A percentile compares a stretch with the other conserved stretches of the same genome.
Conservation (phyloP, 2,888 invertebrate species). For the Aplocera efformata region DNA sequence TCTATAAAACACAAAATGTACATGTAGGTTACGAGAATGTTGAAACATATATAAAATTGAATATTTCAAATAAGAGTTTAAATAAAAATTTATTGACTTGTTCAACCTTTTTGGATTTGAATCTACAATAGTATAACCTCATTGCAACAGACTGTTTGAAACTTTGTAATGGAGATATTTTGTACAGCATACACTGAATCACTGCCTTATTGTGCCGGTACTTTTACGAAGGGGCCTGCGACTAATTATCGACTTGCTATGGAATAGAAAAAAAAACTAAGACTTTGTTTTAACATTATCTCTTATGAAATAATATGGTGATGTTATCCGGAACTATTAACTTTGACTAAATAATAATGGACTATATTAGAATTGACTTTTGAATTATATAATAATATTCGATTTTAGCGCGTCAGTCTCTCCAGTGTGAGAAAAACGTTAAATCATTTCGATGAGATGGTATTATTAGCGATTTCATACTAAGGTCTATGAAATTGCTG, state of each 20-base stretch:
- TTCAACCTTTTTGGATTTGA: conserved; percentile 79
- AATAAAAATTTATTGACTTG: conserved; percentile 62
- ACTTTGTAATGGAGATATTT: conserved; percentile 76
- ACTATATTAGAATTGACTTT: not conserved
- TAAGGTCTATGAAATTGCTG: not conserved
- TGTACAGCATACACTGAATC: conserved; percentile 77
- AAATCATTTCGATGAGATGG: conserved; percentile 1
- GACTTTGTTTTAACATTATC: conserved; percentile 11
- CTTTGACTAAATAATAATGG: conserved; percentile 9
- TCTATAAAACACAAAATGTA: conserved; percentile 74
- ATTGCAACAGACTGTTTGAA: conserved; percentile 76
- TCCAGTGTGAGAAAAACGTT: conserved; percentile 7
- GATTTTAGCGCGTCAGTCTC: conserved; percentile 5
- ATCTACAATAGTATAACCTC: conserved; percentile 78
- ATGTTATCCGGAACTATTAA: not conserved
- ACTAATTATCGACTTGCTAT: conserved; percentile 41
- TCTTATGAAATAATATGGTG: conserved; percentile 2
- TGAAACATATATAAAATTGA: conserved; percentile 67
- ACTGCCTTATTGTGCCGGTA: conserved; percentile 79
- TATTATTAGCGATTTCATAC: no score
- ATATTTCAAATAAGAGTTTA: conserved; percentile 72
- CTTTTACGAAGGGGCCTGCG: conserved; percentile 50
- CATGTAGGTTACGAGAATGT: conserved; percentile 77
- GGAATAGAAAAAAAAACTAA: conserved; percentile 7
- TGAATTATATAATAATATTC: not conserved